Evolutionary conservation across 2,888 invertebrate species (phyloP).

Genomic region (Ophioninae sp.): DNA sequence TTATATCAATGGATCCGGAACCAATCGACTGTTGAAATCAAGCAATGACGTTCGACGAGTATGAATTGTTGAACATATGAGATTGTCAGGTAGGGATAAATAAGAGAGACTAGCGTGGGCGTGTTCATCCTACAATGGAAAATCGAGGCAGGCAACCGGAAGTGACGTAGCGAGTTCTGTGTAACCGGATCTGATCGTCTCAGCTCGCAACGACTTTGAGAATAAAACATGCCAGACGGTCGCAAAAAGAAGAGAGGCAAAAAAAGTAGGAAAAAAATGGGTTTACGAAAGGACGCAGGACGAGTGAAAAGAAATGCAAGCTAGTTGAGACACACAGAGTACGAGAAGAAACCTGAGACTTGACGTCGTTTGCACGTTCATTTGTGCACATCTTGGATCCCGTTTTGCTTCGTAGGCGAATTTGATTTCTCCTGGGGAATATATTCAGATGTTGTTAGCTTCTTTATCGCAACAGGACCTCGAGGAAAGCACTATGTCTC

Average conservation of each 20-base stretch:
- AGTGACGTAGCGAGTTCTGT: constrained; percentile 49
- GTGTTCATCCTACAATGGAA: constrained; percentile 6
- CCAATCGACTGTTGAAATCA: not conserved
- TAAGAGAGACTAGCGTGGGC: constrained; percentile 10
- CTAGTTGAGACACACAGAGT: constrained; percentile 27
- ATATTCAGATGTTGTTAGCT: constrained; percentile 62
- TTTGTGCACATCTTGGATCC: constrained; percentile 54
- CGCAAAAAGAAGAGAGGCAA: constrained; percentile 15
- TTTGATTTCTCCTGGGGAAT: constrained; percentile 73
- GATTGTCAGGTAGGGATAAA: not conserved
- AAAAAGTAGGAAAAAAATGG: constrained; percentile 13
- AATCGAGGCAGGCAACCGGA: constrained; percentile 25
- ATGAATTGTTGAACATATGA: not conserved
- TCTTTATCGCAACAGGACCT: constrained; percentile 37
- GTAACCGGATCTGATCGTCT: constrained; percentile 53
- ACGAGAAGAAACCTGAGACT: constrained; percentile 66
- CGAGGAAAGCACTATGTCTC: constrained; percentile 37
- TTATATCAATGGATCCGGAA: not conserved
- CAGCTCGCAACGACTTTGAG: constrained; percentile 56
- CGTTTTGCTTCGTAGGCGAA: constrained; percentile 63
- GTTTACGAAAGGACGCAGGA: constrained; percentile 10
- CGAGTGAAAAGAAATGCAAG: constrained; percentile 31
- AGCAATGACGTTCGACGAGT: not conserved
- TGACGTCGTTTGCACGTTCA: constrained; percentile 64
- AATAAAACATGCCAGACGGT: constrained; percentile 28